A percentile compares a stretch with the other conserved stretches of the same genome.
Evolutionary conservation across 2,888 invertebrate genomes (phyloP).

Genomic region (Andrena minutula): DNA sequence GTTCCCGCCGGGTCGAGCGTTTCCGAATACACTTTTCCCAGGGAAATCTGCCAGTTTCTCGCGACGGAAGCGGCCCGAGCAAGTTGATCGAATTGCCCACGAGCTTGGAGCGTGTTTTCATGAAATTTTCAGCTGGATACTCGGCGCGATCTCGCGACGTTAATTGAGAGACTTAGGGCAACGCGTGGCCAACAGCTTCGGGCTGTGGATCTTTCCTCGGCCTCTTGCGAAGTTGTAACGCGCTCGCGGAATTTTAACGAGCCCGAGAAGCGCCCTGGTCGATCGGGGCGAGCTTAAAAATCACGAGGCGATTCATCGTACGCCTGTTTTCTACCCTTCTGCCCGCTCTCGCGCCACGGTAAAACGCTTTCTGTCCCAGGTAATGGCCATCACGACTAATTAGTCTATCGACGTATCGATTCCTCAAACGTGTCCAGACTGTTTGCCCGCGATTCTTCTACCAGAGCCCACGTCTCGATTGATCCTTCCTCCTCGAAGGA

Average conservation of each 20-base stretch:
- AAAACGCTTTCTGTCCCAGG: conserved; percentile 17
- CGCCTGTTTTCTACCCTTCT: conserved; percentile 36
- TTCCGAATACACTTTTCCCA: background rate
- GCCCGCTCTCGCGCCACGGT: conserved; percentile 5
- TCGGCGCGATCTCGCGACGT: conserved; percentile 7
- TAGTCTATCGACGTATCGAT: conserved; percentile 63
- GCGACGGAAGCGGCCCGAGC: background rate
- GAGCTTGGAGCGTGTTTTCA: background rate
- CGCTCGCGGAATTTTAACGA: conserved; percentile 66
- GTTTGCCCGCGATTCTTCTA: conserved; percentile 40
- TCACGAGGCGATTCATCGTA: conserved; percentile 64
- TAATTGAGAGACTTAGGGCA: conserved; percentile 55
- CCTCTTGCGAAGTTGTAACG: conserved; percentile 57
- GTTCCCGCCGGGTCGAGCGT: background rate
- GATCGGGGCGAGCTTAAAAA: conserved; percentile 70
- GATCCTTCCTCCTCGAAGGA: conserved; percentile 23
- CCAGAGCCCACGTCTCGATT: background rate
- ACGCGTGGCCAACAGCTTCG: conserved; percentile 13
- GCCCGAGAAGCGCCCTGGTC: conserved; percentile 31
- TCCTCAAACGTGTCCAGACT: conserved; percentile 41
- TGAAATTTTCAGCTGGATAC: background rate
- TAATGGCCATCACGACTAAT: conserved; percentile 63
- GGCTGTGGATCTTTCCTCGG: conserved; percentile 29
- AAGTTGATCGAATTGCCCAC: background rate
- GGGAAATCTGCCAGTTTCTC: background rate